These are phyloP conservation scores for Leptothorax acervorum DNA, from an alignment of 2,888 invertebrate species.

Conservation along the genomic window DNA sequence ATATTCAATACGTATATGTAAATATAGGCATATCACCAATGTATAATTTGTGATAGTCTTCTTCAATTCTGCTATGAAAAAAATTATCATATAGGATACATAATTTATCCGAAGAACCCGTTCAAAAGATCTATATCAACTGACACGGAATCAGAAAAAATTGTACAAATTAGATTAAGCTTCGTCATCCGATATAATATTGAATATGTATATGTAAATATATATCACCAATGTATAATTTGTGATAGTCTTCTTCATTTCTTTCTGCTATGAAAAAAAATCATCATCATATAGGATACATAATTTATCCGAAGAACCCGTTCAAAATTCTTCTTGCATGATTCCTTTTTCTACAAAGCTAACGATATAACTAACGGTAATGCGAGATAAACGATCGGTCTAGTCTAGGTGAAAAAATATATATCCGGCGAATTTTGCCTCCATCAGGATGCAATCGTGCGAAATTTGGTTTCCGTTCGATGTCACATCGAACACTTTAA, in stretches of 20 bases:
- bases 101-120: not conserved
- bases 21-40: no score
- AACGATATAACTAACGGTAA: not conserved
- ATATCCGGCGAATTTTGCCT: slow-evolving; percentile 12
- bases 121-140: not conserved
- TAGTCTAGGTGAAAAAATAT: not conserved
- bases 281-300: not conserved
- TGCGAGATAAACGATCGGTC: not conserved
- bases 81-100: not conserved
- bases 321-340: not conserved
- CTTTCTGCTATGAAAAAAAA: not conserved
- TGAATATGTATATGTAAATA: no score
- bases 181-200: not conserved
- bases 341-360: not conserved
- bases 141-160: not conserved
- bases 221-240: not conserved
- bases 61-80: not conserved
- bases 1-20: no score
- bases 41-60: not conserved
- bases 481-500: slow-evolving; percentile 32
- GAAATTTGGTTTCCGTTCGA: slow-evolving; percentile 12
- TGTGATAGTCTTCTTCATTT: not conserved
- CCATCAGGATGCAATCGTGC: not conserved
- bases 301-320: not conserved
- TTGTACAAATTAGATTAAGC: not conserved